phyloP scores from a whole-genome alignment of 2,113 vertebrate genomes.

The Cavia porcellus region DNA sequence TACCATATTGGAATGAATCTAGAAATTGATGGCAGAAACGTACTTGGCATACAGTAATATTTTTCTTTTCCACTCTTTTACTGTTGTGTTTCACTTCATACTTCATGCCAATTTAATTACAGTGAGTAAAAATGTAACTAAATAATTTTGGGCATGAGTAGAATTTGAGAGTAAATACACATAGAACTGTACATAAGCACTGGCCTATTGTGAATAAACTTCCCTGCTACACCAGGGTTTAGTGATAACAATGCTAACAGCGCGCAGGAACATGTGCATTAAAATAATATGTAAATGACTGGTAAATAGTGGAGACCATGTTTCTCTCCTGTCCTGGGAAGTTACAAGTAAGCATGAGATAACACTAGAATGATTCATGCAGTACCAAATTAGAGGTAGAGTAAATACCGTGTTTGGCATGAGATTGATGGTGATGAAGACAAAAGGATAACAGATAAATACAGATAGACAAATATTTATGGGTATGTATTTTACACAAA shows the following conservation, averaged over 20 bases:
- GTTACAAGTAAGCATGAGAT: background rate
- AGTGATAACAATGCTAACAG: background rate
- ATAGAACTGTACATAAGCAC: background rate
- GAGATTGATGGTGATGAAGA: background rate
- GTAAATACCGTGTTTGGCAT: background rate
- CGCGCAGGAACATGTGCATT: background rate
- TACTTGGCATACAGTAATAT: no score
- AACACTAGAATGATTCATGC: background rate
- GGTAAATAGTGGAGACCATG: background rate
- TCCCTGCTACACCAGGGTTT: background rate
- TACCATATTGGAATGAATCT: no score
- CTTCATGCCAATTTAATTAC: background rate
- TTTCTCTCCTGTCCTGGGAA: background rate
- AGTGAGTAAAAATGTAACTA: background rate
- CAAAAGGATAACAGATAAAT: background rate
- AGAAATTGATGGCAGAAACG: no score
- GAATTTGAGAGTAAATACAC: background rate
- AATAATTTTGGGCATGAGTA: background rate
- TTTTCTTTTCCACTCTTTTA: background rate
- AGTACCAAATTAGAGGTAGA: background rate
- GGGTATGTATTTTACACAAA: background rate
- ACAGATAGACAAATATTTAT: background rate
- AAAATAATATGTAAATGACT: background rate
- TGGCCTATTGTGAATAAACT: background rate
- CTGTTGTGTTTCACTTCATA: background rate